A percentile compares a stretch with the other conserved stretches of the same genome.
phyloP scores from a whole-genome alignment of 2,888 invertebrate genomes.

The Lasioglossum vierecki region DNA sequence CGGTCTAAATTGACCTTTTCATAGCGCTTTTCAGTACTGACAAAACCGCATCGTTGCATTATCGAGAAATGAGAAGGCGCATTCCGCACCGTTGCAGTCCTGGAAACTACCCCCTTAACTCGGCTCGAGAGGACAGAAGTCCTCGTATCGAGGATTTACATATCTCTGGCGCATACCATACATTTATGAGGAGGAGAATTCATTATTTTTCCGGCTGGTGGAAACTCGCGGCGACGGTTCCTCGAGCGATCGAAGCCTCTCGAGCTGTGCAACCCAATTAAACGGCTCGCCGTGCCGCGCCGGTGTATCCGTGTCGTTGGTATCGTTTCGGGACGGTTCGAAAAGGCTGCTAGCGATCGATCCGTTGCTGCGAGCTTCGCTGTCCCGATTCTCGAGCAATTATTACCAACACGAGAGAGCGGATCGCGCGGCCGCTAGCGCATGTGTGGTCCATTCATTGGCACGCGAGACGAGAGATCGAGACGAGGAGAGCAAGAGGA shows the following conservation, averaged over 20 bases:
- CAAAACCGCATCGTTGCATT: too few relatives aligned
- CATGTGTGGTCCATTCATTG: slow-evolving; percentile 73
- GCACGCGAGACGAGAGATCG: slow-evolving; percentile 58
- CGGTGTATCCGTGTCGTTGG: not conserved
- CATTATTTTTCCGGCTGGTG: not conserved
- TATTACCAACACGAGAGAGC: slow-evolving; percentile 7
- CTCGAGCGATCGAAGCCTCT: slow-evolving; percentile 6
- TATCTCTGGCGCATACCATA: not conserved
- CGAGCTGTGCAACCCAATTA: slow-evolving; percentile 8
- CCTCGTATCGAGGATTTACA: too few relatives aligned
- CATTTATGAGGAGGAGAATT: not conserved
- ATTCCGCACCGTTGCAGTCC: too few relatives aligned
- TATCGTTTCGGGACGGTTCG: slow-evolving; percentile 9
- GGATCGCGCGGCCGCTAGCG: not conserved
- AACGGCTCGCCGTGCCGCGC: not conserved
- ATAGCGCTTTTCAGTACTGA: too few relatives aligned
- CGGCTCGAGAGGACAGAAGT: too few relatives aligned
- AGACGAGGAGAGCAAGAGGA: slow-evolving; percentile 1
- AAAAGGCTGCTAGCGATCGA: not conserved
- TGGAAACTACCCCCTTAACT: too few relatives aligned
- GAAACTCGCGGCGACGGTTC: not conserved
- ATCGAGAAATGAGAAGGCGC: too few relatives aligned
- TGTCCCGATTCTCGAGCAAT: slow-evolving; percentile 10
- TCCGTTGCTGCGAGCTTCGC: too few relatives aligned
- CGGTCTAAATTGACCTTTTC: too few relatives aligned